Evolutionary conservation across 2,888 invertebrate species (phyloP), one percentile per base, ranked within the genome.

Genomic region (Cataglyphis rosenhaueri): DNA sequence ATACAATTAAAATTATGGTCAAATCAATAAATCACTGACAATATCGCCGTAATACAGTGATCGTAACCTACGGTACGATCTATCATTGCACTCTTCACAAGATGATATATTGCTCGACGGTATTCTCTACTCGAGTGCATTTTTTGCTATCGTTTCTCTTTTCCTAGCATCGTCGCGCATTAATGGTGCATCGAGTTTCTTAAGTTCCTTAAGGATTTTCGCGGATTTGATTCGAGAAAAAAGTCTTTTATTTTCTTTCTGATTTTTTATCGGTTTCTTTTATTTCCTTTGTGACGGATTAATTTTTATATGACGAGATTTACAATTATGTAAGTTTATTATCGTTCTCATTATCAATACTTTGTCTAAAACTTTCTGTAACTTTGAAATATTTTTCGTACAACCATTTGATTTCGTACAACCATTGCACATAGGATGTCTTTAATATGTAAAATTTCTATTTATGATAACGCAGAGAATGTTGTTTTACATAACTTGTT

Each of bases 31-130:
- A 78, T 78, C 70, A 70, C 2, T 32, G 18, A 59, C 78, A 78
- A 70, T 78, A 57, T 25, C 59, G 12, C 18, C 55, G 55, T 55
- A 35, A 25, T 35, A 59, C 59, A 59, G 35, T 32, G 18, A 68
- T 44, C n/a, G 18, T 44, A 25, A 59, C 32, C 35, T 78, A 61
- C 8, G 32, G 59, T 59, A 44, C 59, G 55, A 78, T 78, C 59
- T 78, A 78, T 78, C 78, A 78, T 70, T 44, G 78, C 70, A 48
- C 70, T 78, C 57, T 76, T 76, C 57, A 41, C 32, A 35, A 35
- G 35, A 61, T 79, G 44, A 79, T 79, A 70, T 79, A 79, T 79
- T 48, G 35, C 59, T 71, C 44, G 78, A 79, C 59, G 70, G 71
- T 70, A 21, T 79, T 71, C 48, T 79, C 35, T 44, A 35, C 44